These are phyloP conservation scores for Nesidiocoris tenuis DNA, from an alignment of 2,888 invertebrate genomes.

Conservation along the genomic window DNA sequence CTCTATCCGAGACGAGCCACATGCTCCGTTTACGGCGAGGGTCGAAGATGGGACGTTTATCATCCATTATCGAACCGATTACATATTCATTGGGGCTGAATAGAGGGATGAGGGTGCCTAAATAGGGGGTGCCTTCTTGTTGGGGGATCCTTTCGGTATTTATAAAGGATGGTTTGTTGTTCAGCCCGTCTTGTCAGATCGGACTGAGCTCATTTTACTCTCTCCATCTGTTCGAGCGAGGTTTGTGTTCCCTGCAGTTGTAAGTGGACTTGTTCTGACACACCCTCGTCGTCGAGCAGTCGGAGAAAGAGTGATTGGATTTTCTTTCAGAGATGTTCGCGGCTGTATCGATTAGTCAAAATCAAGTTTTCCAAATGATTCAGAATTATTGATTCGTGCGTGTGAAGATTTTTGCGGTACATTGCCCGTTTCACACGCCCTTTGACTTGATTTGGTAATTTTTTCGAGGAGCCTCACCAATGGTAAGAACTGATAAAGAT, in stretches of 20 bases:
- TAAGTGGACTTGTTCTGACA: neutral
- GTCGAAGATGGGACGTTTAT: constrained; percentile 27
- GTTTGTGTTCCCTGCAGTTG: neutral
- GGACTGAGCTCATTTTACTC: constrained; percentile 2
- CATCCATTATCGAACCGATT: constrained; percentile 42
- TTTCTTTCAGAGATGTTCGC: neutral
- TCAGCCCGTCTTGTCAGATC: neutral
- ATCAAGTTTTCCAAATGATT: too few species aligned
- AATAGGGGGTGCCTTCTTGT: neutral
- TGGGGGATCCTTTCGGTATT: constrained; percentile 7
- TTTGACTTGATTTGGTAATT: too few species aligned
- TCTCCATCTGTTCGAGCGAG: neutral
- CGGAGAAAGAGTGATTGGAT: neutral
- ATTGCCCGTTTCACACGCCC: too few species aligned
- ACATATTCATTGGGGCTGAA: constrained; percentile 39
- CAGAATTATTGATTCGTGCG: too few species aligned
- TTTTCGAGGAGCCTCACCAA: too few species aligned
- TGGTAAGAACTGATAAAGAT: too few species aligned
- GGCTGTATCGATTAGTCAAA: too few species aligned
- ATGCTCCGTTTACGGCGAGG: constrained; percentile 21
- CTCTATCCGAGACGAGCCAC: constrained; percentile 33
- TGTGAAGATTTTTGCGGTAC: too few species aligned
- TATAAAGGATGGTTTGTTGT: constrained; percentile 16
- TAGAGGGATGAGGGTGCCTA: neutral
- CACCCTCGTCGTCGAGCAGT: neutral